These are phyloP conservation scores for Andrena bucephala DNA, from an alignment of 2,888 invertebrate genomes.

Conservation along the genomic window DNA sequence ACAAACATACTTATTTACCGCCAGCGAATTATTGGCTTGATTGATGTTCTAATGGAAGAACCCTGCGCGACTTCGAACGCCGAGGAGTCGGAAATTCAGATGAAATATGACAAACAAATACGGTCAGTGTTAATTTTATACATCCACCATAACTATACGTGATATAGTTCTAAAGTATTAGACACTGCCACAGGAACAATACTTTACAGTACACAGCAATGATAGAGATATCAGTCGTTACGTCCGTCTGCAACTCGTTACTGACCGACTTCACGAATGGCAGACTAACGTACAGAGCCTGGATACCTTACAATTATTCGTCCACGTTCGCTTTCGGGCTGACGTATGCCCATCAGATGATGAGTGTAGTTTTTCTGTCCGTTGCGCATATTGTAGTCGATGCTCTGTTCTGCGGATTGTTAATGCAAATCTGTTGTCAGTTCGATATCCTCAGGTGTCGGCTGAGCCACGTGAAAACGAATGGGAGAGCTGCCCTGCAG, in stretches of 20 bases:
- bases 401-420: conserved; percentile 67
- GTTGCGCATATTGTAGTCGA: conserved; percentile 67
- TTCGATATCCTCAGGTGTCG: conserved; percentile 71
- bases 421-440: conserved; percentile 71
- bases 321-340: background rate
- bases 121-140: background rate
- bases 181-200: conserved; percentile 5
- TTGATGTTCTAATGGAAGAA: background rate
- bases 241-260: conserved; percentile 2
- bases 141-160: background rate
- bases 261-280: background rate
- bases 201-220: background rate
- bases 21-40: background rate
- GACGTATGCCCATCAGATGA: conserved; percentile 20
- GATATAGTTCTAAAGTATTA: background rate
- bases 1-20: background rate
- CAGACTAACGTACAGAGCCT: conserved; percentile 20
- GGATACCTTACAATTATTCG: conserved; percentile 51
- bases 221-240: background rate
- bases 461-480: conserved; percentile 15
- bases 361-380: conserved; percentile 12
- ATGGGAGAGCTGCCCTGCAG: background rate
- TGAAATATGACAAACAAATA: conserved; percentile 9
- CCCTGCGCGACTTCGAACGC: background rate
- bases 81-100: conserved; percentile 2